phyloP scores from a whole-genome alignment of 2,797 vertebrate genomes.

The Parambassis ranga region DNA sequence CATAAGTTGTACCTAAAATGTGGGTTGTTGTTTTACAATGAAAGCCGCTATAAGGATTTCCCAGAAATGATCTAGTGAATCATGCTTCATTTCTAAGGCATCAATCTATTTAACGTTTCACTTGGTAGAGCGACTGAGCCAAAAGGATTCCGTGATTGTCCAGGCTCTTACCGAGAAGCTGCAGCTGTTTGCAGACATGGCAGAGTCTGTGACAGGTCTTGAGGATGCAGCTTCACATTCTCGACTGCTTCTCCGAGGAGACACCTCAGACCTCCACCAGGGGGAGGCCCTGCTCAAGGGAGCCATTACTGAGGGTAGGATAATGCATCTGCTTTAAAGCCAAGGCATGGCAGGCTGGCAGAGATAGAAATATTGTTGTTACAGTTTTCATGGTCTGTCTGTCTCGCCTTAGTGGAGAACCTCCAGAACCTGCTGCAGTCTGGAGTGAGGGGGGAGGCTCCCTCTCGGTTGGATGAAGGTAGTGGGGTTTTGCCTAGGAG shows the following conservation, averaged over 20 bases:
- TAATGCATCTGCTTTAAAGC: neutral
- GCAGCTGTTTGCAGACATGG: slow-evolving; percentile 90
- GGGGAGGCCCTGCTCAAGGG: slow-evolving; percentile 88
- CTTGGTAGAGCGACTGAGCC: slow-evolving; percentile 82
- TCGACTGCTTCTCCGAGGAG: slow-evolving; percentile 83
- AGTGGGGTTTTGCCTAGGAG: slow-evolving; percentile 76
- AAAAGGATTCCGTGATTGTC: slow-evolving; percentile 85
- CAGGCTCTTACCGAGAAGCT: slow-evolving; percentile 90
- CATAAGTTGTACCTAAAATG: no score
- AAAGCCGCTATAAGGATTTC: neutral
- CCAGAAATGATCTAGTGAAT: no score
- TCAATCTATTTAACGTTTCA: neutral
- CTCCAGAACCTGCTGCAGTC: slow-evolving; percentile 88
- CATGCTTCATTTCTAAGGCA: neutral
- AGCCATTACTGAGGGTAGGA: slow-evolving; percentile 88
- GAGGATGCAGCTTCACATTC: slow-evolving; percentile 75
- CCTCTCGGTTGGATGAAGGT: slow-evolving; percentile 68
- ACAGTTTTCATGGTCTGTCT: neutral
- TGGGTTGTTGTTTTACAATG: no score
- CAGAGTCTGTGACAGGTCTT: slow-evolving; percentile 79
- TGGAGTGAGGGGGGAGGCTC: slow-evolving; percentile 62
- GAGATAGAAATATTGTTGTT: neutral
- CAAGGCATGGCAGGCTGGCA: neutral
- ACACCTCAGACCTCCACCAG: slow-evolving; percentile 85
- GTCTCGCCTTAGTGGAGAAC: slow-evolving; percentile 83